Conservation (phyloP, 2,113 vertebrate genomes). For the Mastomys natalensis region DNA sequence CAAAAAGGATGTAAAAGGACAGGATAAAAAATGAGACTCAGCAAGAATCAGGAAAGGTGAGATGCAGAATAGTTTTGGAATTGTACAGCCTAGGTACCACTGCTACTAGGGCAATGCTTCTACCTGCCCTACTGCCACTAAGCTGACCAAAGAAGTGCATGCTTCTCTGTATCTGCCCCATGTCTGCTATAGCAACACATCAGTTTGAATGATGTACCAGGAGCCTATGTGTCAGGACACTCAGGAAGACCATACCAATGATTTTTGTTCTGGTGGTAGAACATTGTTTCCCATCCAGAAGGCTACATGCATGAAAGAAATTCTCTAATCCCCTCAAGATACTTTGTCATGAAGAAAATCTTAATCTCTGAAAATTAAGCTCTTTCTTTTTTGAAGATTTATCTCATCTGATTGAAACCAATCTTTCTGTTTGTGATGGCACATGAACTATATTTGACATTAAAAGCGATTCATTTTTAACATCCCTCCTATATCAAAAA, state of each 20-base stretch:
- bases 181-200: background rate
- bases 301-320: background rate
- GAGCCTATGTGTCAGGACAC: background rate
- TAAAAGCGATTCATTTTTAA: background rate
- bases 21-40: background rate
- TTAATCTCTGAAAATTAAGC: background rate
- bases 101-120: background rate
- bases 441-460: background rate
- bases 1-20: background rate
- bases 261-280: background rate
- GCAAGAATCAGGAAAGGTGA: background rate
- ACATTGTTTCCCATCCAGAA: background rate
- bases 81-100: fast-evolving
- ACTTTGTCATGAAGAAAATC: background rate
- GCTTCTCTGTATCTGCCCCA: background rate
- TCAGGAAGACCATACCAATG: background rate
- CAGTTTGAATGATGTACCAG: background rate
- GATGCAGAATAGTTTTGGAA: background rate
- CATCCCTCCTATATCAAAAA: background rate
- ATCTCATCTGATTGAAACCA: background rate
- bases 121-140: fast-evolving
- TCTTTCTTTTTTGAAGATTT: background rate
- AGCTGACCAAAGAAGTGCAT: background rate
- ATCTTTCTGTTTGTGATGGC: background rate
- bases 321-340: background rate